Evolutionary conservation across 2,797 vertebrate genomes (phyloP), one percentile per base, ranked within the genome.

Genomic region (Danio choprae): DNA sequence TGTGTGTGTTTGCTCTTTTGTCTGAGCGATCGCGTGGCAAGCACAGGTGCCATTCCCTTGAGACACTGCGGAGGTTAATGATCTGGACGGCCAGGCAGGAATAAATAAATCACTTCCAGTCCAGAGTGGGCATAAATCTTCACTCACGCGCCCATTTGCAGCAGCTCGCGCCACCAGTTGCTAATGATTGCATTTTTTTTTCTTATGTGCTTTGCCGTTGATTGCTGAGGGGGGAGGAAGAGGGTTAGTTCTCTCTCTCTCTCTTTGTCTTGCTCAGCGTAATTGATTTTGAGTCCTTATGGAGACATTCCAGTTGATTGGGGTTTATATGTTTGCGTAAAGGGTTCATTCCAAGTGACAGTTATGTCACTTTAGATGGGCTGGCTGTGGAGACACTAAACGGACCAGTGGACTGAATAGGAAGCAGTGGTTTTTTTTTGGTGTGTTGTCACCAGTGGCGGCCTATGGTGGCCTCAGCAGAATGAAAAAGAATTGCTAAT

Each of bases 61-160:
- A 92, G 94, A 93, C 90, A 81, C 86, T 63, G 89, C 77, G 86
- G 93, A 94, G 92, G 94, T 95, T 95, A 94, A 95, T 95, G 94
- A 94, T 95, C 93, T 93, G 92, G 90, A 92, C 90, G 90, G 91
- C 91, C 85, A 88, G 90, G 90, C 91, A 94, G 89, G 91, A 94
- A 95, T 95, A 94, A 95, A 95, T 94, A 94, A 94, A 95, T 95
- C 92, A 94, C 93, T 92, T 92, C 92, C 91, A 93, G 91, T 90
- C 87, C 90, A 91, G 87, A 91, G 87, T 87, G 87, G 87, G 91
- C 89, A 94, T 94, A 94, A 95, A 94, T 95, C 94, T 93, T 87
- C 77, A 81, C 88, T 92, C 89, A 89, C 90, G 90, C 80, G 84
- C 87, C 87, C 87, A 92, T 93, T 93, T 92, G 91, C 89, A 87